These are phyloP conservation scores for Luffia ferchaultella DNA, from an alignment of 2,888 invertebrate species.

Conservation along the genomic window DNA sequence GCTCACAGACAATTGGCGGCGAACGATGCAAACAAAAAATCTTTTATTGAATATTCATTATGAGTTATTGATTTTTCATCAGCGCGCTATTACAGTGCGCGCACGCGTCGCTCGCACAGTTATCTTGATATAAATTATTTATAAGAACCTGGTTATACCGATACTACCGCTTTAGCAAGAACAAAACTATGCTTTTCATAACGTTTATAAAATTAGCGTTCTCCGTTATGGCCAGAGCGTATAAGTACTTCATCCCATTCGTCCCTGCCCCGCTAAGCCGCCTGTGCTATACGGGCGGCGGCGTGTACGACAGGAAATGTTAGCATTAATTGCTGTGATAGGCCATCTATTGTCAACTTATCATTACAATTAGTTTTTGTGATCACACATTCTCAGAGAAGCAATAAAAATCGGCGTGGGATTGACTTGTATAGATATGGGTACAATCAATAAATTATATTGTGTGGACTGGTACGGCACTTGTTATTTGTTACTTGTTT, in stretches of 20 bases:
- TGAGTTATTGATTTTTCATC: conserved; percentile 31
- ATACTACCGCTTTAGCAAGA: not conserved
- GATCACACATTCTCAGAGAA: not conserved
- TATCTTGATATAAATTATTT: conserved; percentile 25
- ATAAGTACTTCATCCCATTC: no score
- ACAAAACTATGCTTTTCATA: no score
- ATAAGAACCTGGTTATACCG: conserved; percentile 13
- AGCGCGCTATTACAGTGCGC: conserved; percentile 19
- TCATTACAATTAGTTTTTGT: conserved; percentile 7
- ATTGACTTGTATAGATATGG: not conserved
- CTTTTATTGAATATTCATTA: conserved; percentile 29
- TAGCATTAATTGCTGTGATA: conserved; percentile 27
- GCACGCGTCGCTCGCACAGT: conserved; percentile 31
- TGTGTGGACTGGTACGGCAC: not conserved
- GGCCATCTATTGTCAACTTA: conserved; percentile 4
- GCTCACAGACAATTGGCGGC: conserved; percentile 24
- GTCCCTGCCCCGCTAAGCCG: conserved; percentile 15
- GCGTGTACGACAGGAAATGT: conserved; percentile 31
- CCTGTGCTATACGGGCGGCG: conserved; percentile 26
- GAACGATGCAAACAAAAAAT: conserved; percentile 25
- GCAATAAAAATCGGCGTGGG: not conserved
- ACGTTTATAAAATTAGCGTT: no score
- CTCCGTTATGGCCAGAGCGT: no score
- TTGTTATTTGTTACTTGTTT: no score
- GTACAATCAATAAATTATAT: not conserved